Evolutionary conservation across 2,797 vertebrate genomes (phyloP), one percentile per base, ranked within the genome.

Genomic region (Yasuhikotakia modesta): DNA sequence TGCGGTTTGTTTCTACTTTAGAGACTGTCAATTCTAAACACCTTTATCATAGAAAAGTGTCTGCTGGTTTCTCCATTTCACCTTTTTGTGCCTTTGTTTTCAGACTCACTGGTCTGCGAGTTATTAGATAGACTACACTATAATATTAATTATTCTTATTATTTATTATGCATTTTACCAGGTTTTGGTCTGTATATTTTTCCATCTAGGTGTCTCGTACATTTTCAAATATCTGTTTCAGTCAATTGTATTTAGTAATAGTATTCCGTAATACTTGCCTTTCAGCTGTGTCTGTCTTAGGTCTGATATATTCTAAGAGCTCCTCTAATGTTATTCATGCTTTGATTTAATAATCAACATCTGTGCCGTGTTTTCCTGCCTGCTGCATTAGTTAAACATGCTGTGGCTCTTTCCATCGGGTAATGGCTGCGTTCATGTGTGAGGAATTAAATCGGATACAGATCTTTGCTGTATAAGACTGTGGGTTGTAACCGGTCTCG

Each of bases 1-100:
- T 90, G 79, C 87, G 61, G 78, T 87, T 88, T 85, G 86, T 90
- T 90, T 91, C 86, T 73, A 32, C 78, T 81, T 74, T 57, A 79
- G 77, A 46, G 61, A 53, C 75, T 76, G 39, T 76, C 63, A 81
- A 72, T 78, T 78, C 86, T 87, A 81, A 84, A 86, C 79, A 58
- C 74, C 65, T 81, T 46, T 32, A 64, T 69, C 83, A 82, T 53
- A 84, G 70, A 76, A 80, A 70, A 32, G 22, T 55, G 32, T 30
- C 61, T 24, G 21, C 69, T 58, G 43, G 75, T 7, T 53, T 19
- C 60, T 30, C 22, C 11, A 14, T 64, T 19, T 65, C 65, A 35
- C 55, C 24, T 43, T 64, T 32, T 8, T 21, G 65, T 27, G 58
- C 73, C 27, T 67, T 60, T 65, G 32, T 58, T 52, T 21, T 61